Evolutionary conservation across 2,113 vertebrate species (phyloP), one percentile per base, ranked within the genome.

Genomic region (Heloderma charlesbogerti): DNA sequence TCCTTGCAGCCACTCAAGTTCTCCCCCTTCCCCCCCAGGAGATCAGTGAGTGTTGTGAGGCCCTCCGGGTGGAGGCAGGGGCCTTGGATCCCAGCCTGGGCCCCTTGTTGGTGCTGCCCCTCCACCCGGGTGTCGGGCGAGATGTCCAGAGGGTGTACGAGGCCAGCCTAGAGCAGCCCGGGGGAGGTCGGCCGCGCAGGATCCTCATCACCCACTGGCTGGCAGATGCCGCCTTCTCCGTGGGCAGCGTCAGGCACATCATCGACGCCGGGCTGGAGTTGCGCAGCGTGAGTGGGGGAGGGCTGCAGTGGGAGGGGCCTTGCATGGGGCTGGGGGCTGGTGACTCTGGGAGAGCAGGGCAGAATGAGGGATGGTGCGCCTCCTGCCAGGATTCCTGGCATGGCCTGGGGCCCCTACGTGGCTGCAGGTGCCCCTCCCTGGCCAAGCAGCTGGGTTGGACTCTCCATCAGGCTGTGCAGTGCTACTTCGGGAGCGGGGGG

Each of bases 241-340:
- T 99, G 93, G 96, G 95, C 0, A 95, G 91, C 1, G 92, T 99
- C 63, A 97, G 96, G 93, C 99, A 98, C 0, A 97, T 99, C 94
- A 96, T 99, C 0, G 99, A 99, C 96, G 97, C 98, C 0, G 99
- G 99, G 54, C 94, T 98, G 89, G 98, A 99, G 93, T 98, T 99
- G 87, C 98, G 97, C 95, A 99, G 96, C 0, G 99, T 99, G 97
- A 98, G 98, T 97, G 45, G 0, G 3, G 34, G 29, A n/a, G n/a
- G n/a, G n/a, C n/a, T n/a, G n/a, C n/a, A n/a, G n/a, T n/a, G 0
- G 0, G 4, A 0, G 51, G 34, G 2, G 27, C 2, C 1, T n/a
- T n/a, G n/a, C n/a, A n/a, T 18, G 31, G 48, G 48, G 3, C 48
- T 1, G 71, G 2, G 40, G 83, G 12, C 37, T n/a, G 6, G 22